Evolutionary conservation across 2,888 invertebrate species (phyloP).

Genomic region (Pomacea canaliculata): DNA sequence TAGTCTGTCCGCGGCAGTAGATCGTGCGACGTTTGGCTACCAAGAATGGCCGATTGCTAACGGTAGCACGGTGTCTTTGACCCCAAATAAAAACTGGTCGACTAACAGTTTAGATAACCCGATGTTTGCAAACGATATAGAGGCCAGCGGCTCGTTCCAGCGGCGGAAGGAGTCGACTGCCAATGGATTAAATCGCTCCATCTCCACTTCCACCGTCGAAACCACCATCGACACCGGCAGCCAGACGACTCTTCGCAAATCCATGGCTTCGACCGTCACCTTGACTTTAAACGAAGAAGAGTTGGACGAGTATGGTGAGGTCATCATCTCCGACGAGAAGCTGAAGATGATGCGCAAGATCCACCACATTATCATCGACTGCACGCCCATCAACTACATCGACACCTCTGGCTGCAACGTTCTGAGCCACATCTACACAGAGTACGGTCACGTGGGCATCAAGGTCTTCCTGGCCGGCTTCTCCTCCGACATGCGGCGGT

Average conservation of each 20-base stretch:
- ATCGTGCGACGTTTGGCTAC: constrained; percentile 14
- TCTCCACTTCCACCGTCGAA: constrained; percentile 17
- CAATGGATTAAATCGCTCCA: constrained; percentile 12
- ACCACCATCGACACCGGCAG: constrained; percentile 1
- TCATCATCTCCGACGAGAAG: constrained; percentile 51
- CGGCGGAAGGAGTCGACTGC: not conserved
- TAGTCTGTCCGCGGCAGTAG: constrained; percentile 6
- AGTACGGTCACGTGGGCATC: constrained; percentile 59
- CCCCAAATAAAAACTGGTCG: constrained; percentile 23
- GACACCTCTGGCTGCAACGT: constrained; percentile 61
- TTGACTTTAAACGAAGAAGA: constrained; percentile 36
- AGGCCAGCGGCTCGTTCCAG: constrained; percentile 17
- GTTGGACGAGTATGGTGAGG: constrained; percentile 55
- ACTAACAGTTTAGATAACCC: constrained; percentile 42
- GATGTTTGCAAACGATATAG: constrained; percentile 37
- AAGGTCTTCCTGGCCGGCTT: constrained; percentile 55
- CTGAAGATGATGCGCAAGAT: constrained; percentile 53
- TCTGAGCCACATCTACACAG: constrained; percentile 54
- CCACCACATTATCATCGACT: constrained; percentile 60
- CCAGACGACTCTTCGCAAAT: not conserved
- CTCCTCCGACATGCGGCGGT: constrained; percentile 48
- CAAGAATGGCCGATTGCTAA: not conserved
- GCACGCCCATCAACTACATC: constrained; percentile 56
- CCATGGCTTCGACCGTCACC: constrained; percentile 26
- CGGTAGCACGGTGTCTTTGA: not conserved